Evolutionary conservation across 2,797 vertebrate species (phyloP).

Genomic region (Sebastes cheni): DNA sequence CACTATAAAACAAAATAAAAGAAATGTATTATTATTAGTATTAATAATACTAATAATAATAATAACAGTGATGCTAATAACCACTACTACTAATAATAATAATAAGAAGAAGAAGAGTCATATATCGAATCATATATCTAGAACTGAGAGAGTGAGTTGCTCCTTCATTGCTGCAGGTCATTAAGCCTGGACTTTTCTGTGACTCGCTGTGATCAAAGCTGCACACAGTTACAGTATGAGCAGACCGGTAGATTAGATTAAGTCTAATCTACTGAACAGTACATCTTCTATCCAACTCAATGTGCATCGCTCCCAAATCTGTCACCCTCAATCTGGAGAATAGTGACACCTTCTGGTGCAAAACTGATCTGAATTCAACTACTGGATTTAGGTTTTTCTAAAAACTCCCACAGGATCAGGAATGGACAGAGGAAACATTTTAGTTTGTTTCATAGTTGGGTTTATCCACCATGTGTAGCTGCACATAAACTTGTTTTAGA

Average conservation of each 20-base stretch:
- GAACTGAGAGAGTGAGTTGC: background rate
- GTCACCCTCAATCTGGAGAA: constrained; percentile 3
- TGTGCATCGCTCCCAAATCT: background rate
- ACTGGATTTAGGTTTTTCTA: too few species aligned
- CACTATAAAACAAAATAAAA: background rate
- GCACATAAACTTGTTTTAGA: background rate
- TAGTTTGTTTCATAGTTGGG: background rate
- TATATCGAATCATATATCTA: too few species aligned
- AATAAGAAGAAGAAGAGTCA: too few species aligned
- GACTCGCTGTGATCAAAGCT: constrained; percentile 18
- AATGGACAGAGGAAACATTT: background rate
- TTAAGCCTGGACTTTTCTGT: background rate
- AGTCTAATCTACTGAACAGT: background rate
- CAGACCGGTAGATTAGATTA: constrained; percentile 23
- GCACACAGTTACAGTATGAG: background rate
- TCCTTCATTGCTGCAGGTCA: background rate
- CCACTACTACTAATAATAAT: too few species aligned
- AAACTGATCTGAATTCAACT: background rate
- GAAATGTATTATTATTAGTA: background rate
- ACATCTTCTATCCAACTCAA: background rate
- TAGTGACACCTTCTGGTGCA: constrained; percentile 62
- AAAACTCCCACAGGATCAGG: background rate
- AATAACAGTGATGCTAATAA: too few species aligned
- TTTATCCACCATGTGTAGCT: background rate
- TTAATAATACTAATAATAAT: background rate